Conservation (phyloP, 2,797 vertebrate species). For the Delichon dasypus region DNA sequence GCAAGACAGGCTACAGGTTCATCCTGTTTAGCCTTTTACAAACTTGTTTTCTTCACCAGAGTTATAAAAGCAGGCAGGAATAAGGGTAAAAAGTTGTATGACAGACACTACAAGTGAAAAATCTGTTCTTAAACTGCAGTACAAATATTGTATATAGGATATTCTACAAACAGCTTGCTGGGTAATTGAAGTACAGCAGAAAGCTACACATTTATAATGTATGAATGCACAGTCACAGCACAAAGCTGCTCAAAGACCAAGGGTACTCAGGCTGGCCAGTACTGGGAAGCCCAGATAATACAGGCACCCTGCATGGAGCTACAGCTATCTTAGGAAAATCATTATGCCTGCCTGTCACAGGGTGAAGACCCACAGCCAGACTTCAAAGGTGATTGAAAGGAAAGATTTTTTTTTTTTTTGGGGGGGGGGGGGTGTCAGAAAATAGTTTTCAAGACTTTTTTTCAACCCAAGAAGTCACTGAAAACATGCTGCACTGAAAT, state of each 20-base stretch:
- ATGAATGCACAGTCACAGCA: not conserved
- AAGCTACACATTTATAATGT: not conserved
- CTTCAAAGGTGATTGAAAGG: not conserved
- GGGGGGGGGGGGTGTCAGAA: no score
- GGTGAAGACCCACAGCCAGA: not conserved
- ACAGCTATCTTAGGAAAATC: not conserved
- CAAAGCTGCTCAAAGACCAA: not conserved
- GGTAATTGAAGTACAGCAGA: not conserved
- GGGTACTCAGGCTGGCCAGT: not conserved
- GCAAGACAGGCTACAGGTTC: not conserved
- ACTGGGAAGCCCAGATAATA: not conserved
- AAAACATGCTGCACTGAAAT: not conserved
- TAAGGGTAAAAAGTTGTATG: not conserved
- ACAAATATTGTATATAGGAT: not conserved
- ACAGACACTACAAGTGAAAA: not conserved
- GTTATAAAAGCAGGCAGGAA: not conserved
- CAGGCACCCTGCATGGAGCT: not conserved
- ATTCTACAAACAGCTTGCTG: not conserved
- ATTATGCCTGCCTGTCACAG: not conserved
- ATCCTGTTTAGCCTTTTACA: not conserved
- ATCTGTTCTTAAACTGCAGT: not conserved
- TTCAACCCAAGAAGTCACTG: not conserved
- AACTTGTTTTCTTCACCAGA: not conserved
- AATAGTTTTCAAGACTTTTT: not conserved
- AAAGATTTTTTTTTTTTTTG: not conserved